Evolutionary conservation across 2,888 invertebrate genomes (phyloP).

Genomic region (Ophioninae sp.): DNA sequence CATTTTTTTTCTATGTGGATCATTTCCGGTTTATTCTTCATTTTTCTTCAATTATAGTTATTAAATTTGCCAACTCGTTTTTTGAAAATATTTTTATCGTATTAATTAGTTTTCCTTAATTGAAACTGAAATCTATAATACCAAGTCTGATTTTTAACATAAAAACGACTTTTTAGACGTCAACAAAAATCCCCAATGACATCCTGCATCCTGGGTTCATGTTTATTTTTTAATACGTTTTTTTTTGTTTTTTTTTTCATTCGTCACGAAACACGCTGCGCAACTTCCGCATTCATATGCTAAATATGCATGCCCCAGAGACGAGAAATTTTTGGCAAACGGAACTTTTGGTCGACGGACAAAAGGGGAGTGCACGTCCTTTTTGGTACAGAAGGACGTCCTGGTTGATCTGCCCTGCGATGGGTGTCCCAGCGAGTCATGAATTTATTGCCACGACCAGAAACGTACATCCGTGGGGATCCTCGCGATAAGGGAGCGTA

Average conservation of each 20-base stretch:
- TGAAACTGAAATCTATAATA: too few species aligned
- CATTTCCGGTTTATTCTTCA: too few species aligned
- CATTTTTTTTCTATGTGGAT: too few species aligned
- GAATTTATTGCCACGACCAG: constrained; percentile 42
- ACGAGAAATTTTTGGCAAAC: constrained; percentile 62
- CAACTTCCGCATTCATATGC: constrained; percentile 68
- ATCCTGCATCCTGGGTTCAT: background rate
- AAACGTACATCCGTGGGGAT: constrained; percentile 11
- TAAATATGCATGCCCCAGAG: constrained; percentile 62
- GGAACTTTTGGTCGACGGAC: constrained; percentile 52
- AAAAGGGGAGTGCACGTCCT: constrained; percentile 12
- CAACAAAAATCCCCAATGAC: background rate
- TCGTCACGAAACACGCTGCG: constrained; percentile 18
- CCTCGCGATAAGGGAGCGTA: constrained; percentile 11
- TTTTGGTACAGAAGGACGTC: constrained; percentile 11
- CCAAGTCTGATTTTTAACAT: too few species aligned
- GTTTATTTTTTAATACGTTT: background rate
- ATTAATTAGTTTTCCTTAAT: too few species aligned
- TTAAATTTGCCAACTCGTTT: background rate
- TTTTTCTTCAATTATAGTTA: too few species aligned
- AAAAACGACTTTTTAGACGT: background rate
- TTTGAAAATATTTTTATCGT: background rate
- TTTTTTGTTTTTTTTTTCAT: background rate
- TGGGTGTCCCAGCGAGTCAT: background rate
- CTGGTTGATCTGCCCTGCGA: constrained; percentile 13